A percentile compares a stretch with the other conserved stretches of the same genome.
Conservation (phyloP, 1,140 invertebrate species). For the Diabrotica virgifera region DNA sequence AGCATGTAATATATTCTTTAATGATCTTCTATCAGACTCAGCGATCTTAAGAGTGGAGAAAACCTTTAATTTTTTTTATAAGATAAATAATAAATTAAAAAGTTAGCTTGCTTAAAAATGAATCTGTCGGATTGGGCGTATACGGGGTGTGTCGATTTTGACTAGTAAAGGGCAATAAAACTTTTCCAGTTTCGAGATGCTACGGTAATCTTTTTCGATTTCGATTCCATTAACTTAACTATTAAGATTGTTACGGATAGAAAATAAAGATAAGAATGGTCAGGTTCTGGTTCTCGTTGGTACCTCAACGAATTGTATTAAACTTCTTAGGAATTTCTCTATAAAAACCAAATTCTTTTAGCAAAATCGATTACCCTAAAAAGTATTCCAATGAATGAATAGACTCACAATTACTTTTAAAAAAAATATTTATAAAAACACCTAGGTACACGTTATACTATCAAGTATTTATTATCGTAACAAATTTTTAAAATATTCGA, state of each 20-base stretch:
- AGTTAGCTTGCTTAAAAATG: slow-evolving; percentile 23
- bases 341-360: neutral
- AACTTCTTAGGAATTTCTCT: neutral
- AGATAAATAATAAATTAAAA: slow-evolving; percentile 32
- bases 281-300: neutral
- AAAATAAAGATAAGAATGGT: slow-evolving; percentile 3
- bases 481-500: no score
- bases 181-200: slow-evolving; percentile 5
- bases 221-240: slow-evolving; percentile 17
- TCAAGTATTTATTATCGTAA: no score
- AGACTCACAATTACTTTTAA: no score
- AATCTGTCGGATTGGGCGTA: slow-evolving; percentile 23
- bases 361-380: neutral
- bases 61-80: slow-evolving; percentile 30
- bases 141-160: slow-evolving; percentile 22
- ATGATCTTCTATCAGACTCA: slow-evolving; percentile 38
- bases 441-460: no score
- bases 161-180: slow-evolving; percentile 18
- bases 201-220: slow-evolving; percentile 4
- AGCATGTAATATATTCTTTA: slow-evolving; percentile 42
- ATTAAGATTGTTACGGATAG: slow-evolving; percentile 1
- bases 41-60: slow-evolving; percentile 33
- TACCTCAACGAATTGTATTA: neutral
- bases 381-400: neutral
- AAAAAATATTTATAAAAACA: no score